A percentile compares a stretch with the other conserved stretches of the same genome.
Evolutionary conservation across 2,888 invertebrate species (phyloP).

Genomic region (Thymelicus lineola): DNA sequence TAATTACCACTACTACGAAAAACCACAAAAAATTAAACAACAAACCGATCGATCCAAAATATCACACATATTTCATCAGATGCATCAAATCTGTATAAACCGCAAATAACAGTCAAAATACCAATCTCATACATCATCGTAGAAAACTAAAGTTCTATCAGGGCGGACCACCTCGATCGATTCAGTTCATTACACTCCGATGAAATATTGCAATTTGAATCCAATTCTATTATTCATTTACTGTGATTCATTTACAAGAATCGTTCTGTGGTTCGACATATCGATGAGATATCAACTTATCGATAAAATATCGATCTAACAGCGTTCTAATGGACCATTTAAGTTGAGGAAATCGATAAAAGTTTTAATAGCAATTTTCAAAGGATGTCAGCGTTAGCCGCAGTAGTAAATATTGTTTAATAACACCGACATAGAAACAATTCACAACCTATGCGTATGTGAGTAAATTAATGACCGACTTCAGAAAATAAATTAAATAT

Average conservation of each 20-base stretch:
- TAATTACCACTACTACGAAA: no score
- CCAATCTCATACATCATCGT: slow-evolving; percentile 28
- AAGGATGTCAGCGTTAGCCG: slow-evolving; percentile 40
- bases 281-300: slow-evolving; percentile 38
- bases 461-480: neutral
- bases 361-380: slow-evolving; percentile 43
- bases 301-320: slow-evolving; percentile 40
- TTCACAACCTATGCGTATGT: neutral
- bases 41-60: neutral
- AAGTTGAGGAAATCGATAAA: slow-evolving; percentile 45
- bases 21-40: no score
- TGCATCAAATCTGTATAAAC: slow-evolving; percentile 34
- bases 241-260: slow-evolving; percentile 44
- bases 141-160: slow-evolving; percentile 32
- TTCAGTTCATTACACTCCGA: slow-evolving; percentile 35
- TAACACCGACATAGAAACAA: neutral
- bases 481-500: neutral
- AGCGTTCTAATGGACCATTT: slow-evolving; percentile 42
- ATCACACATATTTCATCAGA: neutral
- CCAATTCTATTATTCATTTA: slow-evolving; percentile 39
- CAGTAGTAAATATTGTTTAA: slow-evolving; percentile 31
- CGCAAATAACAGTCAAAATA: slow-evolving; percentile 38
- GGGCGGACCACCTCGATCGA: slow-evolving; percentile 37
- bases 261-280: slow-evolving; percentile 34
- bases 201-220: slow-evolving; percentile 39